A percentile compares a stretch with the other conserved stretches of the same genome.
These are phyloP conservation scores for Drosophila anomalata DNA, from an alignment of 2,888 invertebrate species.

Conservation along the genomic window DNA sequence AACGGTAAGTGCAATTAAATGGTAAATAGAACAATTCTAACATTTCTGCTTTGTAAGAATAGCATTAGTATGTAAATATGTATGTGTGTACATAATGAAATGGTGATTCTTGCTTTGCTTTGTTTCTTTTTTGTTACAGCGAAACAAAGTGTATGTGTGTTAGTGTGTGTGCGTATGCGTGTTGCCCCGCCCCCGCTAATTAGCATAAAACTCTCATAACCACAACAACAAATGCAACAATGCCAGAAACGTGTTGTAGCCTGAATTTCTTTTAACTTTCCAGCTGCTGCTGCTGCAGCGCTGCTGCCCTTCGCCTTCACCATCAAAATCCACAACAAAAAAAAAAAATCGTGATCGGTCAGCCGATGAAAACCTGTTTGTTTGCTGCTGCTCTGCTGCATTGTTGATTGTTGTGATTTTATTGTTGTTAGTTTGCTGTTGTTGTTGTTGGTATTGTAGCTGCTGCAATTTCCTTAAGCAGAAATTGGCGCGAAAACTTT, in stretches of 20 bases:
- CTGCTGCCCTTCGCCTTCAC: constrained; percentile 71
- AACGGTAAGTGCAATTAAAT: constrained; percentile 28
- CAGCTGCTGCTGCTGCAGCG: constrained; percentile 21
- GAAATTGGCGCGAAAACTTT: constrained; percentile 76
- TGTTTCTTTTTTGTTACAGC: constrained; percentile 43
- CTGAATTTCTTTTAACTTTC: constrained; percentile 48
- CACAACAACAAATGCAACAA: constrained; percentile 38
- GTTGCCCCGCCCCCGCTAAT: constrained; percentile 51
- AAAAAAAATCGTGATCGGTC: constrained; percentile 44
- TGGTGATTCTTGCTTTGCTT: constrained; percentile 36
- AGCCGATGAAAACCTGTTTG: constrained; percentile 70
- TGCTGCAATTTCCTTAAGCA: constrained; percentile 59
- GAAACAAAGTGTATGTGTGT: constrained; percentile 66
- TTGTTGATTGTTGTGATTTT: constrained; percentile 57
- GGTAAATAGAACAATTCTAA: constrained; percentile 1
- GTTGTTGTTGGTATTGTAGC: constrained; percentile 24
- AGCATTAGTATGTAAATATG: constrained; percentile 18
- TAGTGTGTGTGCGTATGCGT: constrained; percentile 26
- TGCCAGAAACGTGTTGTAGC: constrained; percentile 61
- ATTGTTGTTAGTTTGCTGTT: constrained; percentile 36
- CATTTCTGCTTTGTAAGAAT: constrained; percentile 35
- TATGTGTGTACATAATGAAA: constrained; percentile 22
- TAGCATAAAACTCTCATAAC: constrained; percentile 57
- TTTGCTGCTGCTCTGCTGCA: constrained; percentile 33
- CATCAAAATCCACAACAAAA: constrained; percentile 33